phyloP scores from a whole-genome alignment of 2,888 invertebrate species.

The Luperina nickerlii region DNA sequence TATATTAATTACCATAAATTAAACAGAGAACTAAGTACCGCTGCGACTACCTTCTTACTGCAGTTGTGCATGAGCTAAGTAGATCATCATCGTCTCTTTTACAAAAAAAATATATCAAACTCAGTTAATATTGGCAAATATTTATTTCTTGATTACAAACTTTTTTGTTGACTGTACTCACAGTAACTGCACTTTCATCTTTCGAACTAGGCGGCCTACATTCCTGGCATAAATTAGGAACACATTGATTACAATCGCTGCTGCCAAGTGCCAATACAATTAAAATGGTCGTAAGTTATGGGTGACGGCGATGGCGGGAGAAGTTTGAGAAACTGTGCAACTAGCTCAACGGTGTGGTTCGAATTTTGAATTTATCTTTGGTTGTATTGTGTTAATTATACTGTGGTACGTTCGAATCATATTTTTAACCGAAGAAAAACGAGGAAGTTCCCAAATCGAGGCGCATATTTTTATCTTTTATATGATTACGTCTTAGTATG shows the following conservation, averaged over 20 bases:
- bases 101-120: neutral
- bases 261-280: slow-evolving; percentile 44
- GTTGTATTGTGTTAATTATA: neutral
- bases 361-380: neutral
- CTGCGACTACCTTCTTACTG: neutral
- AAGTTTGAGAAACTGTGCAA: neutral
- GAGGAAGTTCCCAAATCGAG: too few species aligned
- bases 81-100: too few species aligned
- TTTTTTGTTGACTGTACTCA: slow-evolving; percentile 14
- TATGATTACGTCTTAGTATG: neutral
- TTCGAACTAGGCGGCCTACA: slow-evolving; percentile 53
- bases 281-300: slow-evolving; percentile 39
- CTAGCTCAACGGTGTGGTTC: neutral
- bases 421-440: neutral
- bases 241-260: slow-evolving; percentile 51
- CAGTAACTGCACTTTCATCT: slow-evolving; percentile 57
- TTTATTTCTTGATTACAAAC: neutral
- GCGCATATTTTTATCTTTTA: too few species aligned
- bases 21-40: neutral
- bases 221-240: slow-evolving; percentile 54
- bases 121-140: neutral
- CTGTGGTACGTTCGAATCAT: neutral
- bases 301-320: slow-evolving; percentile 17
- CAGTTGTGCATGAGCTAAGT: neutral
- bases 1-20: neutral